These are phyloP conservation scores for Nerophis lumbriciformis DNA, from an alignment of 2,113 vertebrate genomes.

Conservation along the genomic window DNA sequence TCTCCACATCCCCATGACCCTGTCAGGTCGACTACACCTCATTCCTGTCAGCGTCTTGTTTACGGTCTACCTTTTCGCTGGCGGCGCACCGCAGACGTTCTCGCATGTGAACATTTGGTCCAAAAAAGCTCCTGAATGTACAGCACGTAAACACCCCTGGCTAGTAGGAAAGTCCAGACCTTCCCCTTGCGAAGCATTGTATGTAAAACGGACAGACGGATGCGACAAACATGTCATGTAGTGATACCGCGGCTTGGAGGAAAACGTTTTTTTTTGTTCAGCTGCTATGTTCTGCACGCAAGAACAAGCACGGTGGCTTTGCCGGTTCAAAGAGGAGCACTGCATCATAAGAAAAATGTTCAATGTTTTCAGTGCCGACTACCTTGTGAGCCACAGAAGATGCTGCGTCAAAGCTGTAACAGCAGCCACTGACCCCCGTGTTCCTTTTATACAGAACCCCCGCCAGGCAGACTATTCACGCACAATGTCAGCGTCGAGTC, in stretches of 20 bases:
- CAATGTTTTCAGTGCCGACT: too few relatives aligned
- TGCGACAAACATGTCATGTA: background rate
- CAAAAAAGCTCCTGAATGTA: conserved; percentile 12
- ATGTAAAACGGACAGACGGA: background rate
- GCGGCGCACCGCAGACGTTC: conserved; percentile 41
- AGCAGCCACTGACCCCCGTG: too few relatives aligned
- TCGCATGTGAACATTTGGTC: conserved; percentile 24
- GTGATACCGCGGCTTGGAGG: background rate
- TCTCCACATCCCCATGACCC: conserved; percentile 37
- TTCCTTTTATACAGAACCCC: too few relatives aligned
- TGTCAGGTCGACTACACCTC: conserved; percentile 50
- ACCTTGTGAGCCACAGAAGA: too few relatives aligned
- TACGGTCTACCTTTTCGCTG: conserved; percentile 34
- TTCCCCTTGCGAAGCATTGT: background rate
- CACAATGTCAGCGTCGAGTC: too few relatives aligned
- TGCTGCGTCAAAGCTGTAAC: too few relatives aligned
- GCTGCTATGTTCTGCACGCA: too few relatives aligned
- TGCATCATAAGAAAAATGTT: too few relatives aligned
- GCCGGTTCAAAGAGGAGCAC: too few relatives aligned
- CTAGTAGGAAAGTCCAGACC: background rate
- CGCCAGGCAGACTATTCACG: too few relatives aligned
- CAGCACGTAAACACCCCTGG: conserved; percentile 3
- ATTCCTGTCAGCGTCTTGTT: conserved; percentile 33
- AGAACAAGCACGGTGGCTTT: too few relatives aligned
- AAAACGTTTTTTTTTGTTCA: too few relatives aligned